Evolutionary conservation across 2,113 vertebrate species (phyloP).

Genomic region (Cyprinodon tularosa): DNA sequence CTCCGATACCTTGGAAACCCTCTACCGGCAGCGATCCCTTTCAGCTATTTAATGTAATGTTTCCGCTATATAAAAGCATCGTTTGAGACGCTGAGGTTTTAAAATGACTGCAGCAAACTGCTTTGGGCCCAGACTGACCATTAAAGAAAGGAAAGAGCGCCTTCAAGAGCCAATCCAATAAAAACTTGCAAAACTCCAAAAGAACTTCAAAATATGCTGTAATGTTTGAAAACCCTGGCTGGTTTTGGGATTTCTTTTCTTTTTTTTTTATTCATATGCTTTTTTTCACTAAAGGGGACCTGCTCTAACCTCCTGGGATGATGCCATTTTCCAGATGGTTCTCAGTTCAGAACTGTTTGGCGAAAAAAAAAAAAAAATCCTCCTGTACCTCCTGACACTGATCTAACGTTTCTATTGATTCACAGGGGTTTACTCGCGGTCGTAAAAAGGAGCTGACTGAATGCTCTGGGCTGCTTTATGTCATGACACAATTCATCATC

Average conservation of each 20-base stretch:
- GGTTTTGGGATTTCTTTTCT: constrained; percentile 55
- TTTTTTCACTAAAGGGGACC: constrained; percentile 82
- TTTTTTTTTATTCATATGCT: constrained; percentile 71
- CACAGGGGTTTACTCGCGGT: constrained; percentile 56
- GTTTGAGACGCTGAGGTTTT: constrained; percentile 78
- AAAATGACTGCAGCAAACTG: constrained; percentile 78
- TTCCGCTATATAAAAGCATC: constrained; percentile 82
- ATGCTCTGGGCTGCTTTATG: constrained; percentile 69
- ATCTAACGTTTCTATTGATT: constrained; percentile 74
- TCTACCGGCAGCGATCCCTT: constrained; percentile 55
- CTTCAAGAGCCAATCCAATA: constrained; percentile 79
- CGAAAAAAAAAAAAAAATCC: constrained; percentile 69
- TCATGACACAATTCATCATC: constrained; percentile 72
- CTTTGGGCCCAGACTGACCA: constrained; percentile 78
- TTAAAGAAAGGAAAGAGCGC: constrained; percentile 82
- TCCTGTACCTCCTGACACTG: constrained; percentile 50
- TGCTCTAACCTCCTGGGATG: constrained; percentile 73
- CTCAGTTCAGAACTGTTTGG: constrained; percentile 70
- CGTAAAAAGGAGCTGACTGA: constrained; percentile 69
- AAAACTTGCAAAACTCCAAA: constrained; percentile 80
- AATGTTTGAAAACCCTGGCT: constrained; percentile 79
- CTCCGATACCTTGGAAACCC: constrained; percentile 71
- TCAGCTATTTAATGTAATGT: constrained; percentile 83
- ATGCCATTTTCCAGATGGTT: constrained; percentile 82
- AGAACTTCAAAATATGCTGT: constrained; percentile 83